Conservation (phyloP, 2,797 vertebrate genomes). For the Poecilia gillii region DNA sequence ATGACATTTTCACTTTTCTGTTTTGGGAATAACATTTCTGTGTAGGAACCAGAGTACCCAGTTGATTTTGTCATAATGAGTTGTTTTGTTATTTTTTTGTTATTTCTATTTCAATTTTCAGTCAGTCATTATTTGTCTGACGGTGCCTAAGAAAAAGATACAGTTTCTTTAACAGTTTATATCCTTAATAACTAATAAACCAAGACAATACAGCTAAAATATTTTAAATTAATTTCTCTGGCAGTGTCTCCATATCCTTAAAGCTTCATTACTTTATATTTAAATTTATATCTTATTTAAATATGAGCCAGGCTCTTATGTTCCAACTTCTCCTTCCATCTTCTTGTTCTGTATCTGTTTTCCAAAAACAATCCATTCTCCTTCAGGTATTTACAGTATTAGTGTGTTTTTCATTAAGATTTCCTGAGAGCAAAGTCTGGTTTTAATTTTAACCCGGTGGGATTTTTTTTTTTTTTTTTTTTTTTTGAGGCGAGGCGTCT, state of each 20-base stretch:
- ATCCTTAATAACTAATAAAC: not conserved
- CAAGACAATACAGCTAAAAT: not conserved
- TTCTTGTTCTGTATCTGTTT: not conserved
- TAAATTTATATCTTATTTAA: not conserved
- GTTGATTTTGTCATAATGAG: not conserved
- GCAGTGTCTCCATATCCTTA: not conserved
- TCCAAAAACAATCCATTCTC: slow-evolving; percentile 14
- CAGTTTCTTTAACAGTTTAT: not conserved
- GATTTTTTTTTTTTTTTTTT: not conserved
- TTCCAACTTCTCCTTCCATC: not conserved
- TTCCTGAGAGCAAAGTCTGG: slow-evolving; percentile 4
- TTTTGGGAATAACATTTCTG: not conserved
- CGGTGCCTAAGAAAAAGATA: not conserved
- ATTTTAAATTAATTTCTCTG: not conserved
- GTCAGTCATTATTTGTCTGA: not conserved
- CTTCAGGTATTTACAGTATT: slow-evolving; percentile 14
- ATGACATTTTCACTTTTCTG: not conserved
- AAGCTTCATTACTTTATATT: not conserved
- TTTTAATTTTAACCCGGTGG: slow-evolving; percentile 24
- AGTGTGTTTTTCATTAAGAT: not conserved
- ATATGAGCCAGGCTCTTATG: not conserved
- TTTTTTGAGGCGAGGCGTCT: not conserved
- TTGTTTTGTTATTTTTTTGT: not conserved
- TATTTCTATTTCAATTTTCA: not conserved
- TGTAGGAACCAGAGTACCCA: not conserved